A percentile compares a stretch with the other conserved stretches of the same genome.
Evolutionary conservation across 2,113 vertebrate species (phyloP).

Genomic region (Caloenas nicobarica): DNA sequence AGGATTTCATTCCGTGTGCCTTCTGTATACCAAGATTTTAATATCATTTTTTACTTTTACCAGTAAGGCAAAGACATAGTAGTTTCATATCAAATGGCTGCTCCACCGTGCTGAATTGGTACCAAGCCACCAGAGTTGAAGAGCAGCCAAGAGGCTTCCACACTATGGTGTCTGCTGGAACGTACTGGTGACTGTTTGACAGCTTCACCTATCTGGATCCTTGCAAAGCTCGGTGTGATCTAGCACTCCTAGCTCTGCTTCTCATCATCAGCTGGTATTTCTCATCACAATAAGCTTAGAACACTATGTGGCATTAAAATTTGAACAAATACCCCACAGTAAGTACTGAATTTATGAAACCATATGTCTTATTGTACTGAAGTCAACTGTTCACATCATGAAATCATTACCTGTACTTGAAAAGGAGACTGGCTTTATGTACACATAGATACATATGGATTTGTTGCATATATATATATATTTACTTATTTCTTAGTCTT

Average conservation of each 20-base stretch:
- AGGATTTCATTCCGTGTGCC: neutral
- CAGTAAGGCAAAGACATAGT: neutral
- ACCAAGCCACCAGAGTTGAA: neutral
- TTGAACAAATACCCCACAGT: constrained; percentile 52
- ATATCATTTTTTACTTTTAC: neutral
- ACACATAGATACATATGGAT: neutral
- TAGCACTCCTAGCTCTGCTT: constrained; percentile 46
- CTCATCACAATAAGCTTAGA: constrained; percentile 36
- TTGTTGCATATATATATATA: neutral
- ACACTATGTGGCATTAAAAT: constrained; percentile 44
- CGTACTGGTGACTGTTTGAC: neutral
- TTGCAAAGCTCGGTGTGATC: neutral
- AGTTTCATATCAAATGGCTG: neutral
- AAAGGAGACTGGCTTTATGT: constrained; percentile 45
- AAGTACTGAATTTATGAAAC: constrained; percentile 65
- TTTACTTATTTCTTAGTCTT: constrained; percentile 9
- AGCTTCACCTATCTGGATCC: constrained; percentile 6
- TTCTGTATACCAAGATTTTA: neutral
- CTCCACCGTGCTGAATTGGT: neutral
- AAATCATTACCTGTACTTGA: constrained; percentile 73
- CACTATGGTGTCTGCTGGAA: neutral
- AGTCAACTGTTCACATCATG: constrained; percentile 61
- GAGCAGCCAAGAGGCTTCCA: neutral
- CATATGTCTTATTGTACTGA: constrained; percentile 64
- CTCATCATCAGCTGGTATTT: constrained; percentile 56